These are phyloP conservation scores for Selenia dentaria DNA, from an alignment of 2,888 invertebrate genomes.

Conservation along the genomic window DNA sequence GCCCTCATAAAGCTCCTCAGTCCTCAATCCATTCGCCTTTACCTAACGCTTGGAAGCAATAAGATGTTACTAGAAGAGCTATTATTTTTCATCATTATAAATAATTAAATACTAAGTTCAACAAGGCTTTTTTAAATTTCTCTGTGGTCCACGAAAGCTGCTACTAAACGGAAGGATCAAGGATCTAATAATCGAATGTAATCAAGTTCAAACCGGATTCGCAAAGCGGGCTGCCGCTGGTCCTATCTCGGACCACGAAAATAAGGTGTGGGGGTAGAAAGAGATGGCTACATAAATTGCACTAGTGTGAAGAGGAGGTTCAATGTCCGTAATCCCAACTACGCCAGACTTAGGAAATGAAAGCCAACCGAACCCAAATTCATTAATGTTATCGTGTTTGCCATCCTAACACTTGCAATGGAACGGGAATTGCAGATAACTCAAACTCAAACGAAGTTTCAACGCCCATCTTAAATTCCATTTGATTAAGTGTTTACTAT, in stretches of 20 bases:
- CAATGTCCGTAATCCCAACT: slow-evolving; percentile 49
- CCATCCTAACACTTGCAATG: slow-evolving; percentile 53
- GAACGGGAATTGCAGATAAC: slow-evolving; percentile 49
- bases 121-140: too few species aligned
- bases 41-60: too few species aligned
- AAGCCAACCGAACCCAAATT: slow-evolving; percentile 68
- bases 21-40: too few species aligned
- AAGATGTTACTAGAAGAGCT: too few species aligned
- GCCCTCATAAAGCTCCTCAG: too few species aligned
- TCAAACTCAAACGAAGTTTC: slow-evolving; percentile 6
- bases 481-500: background rate
- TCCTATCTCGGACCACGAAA: slow-evolving; percentile 39
- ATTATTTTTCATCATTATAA: too few species aligned
- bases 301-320: slow-evolving; percentile 37
- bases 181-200: slow-evolving; percentile 21
- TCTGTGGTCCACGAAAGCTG: too few species aligned
- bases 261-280: slow-evolving; percentile 38
- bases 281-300: slow-evolving; percentile 20
- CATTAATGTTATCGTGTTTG: slow-evolving; percentile 67
- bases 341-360: slow-evolving; percentile 64
- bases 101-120: too few species aligned
- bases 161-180: slow-evolving; percentile 4
- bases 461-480: background rate
- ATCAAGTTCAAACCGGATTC: slow-evolving; percentile 32
- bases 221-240: slow-evolving; percentile 34